Evolutionary conservation across 2,888 invertebrate genomes (phyloP), one percentile per base, ranked within the genome.

Genomic region (Fabriciana adippe): DNA sequence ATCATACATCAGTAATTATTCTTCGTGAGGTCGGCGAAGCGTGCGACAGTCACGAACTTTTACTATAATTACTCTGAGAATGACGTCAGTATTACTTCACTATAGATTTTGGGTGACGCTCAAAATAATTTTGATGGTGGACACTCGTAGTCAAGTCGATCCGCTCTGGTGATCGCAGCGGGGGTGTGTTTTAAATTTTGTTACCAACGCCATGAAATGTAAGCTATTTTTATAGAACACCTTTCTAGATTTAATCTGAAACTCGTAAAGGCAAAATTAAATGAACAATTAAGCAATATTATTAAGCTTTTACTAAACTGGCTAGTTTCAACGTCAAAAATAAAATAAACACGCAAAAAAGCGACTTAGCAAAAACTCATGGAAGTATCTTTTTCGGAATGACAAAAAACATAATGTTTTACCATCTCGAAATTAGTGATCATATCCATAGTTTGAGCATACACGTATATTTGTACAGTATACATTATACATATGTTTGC

Each of bases 401-500:
- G 4, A 45, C 18, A 59, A 53, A 21, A 53, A 4, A 18, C 48
- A 50, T 16, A 35, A 60, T 51, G 31, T 61, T 61, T 16, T 3
- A 51, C 35, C 6, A 41, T 15, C 31, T 56, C 41, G 18, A 61
- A 59, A 41, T 51, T 65, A 26, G 45, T 50, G 61, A 63, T 45
- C 45, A 61, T 35, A 31, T 66, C 54, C 50, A 41, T 53, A 61
- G 56, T 69, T 79, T 78, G 77, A 79, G 47, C 26, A 48, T 47
- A 59, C 18, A 48, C n/a, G n/a, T n/a, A 47, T 15, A 57, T 14
- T 14, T 53, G 26, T 5, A 53, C 21, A 53, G 13, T 6, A 21
- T 53, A 18, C 4, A 53, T 53, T 6, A 75, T 78, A 82, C 79
- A 85, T 83, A 81, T 84, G 84, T 85, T 84, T 83, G 79, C 78